These are phyloP conservation scores for Heliconius hewitsoni DNA, from an alignment of 1,140 invertebrate genomes.

Conservation along the genomic window DNA sequence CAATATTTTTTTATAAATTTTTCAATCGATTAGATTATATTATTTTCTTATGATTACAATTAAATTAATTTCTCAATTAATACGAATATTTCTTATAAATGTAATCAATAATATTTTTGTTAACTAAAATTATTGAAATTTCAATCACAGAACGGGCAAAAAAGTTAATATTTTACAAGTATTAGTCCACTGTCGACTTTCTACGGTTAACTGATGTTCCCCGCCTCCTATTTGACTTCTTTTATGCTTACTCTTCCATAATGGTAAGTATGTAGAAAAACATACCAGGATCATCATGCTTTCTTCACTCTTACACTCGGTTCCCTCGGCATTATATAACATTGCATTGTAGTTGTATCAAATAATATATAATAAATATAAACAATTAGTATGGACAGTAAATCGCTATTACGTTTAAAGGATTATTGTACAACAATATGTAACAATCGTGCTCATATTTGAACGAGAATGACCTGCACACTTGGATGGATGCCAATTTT, in stretches of 20 bases:
- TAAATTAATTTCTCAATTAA: background rate
- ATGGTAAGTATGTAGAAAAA: background rate
- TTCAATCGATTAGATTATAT: background rate
- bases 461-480: conserved; percentile 1
- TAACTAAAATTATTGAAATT: no score
- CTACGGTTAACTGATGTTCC: background rate
- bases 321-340: background rate
- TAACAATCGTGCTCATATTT: background rate
- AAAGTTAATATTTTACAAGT: no score
- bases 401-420: background rate
- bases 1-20: conserved; percentile 9
- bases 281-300: background rate
- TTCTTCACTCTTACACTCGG: background rate
- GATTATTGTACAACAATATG: background rate
- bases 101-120: background rate
- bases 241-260: no score
- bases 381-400: background rate
- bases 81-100: background rate
- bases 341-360: background rate
- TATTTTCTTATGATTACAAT: background rate
- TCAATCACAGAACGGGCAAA: no score
- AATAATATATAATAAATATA: background rate
- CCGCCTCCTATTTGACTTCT: no score
- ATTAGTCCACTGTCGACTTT: no score
- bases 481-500: conserved; percentile 22